phyloP scores from a whole-genome alignment of 2,888 invertebrate genomes.

The Gymnosoma rotundatum region DNA sequence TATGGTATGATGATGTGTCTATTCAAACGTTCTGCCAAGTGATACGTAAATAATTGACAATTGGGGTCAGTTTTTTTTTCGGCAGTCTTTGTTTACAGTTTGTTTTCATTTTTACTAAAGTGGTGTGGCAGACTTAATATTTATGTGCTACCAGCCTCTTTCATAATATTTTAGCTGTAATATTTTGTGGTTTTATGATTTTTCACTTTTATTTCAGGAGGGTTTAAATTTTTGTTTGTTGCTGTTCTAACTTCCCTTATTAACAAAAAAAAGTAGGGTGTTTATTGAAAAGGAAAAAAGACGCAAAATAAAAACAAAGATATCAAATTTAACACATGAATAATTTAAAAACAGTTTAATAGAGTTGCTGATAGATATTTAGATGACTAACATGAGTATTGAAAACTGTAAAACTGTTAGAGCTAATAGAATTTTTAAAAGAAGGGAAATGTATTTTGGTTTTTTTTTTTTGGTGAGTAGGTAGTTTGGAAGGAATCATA shows the following conservation, averaged over 20 bases:
- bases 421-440: conserved; percentile 1
- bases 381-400: conserved; percentile 32
- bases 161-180: conserved; percentile 52
- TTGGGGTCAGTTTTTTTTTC: conserved; percentile 76
- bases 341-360: conserved; percentile 63
- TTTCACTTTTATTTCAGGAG: conserved; percentile 55
- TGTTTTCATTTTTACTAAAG: conserved; percentile 45
- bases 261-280: conserved; percentile 39
- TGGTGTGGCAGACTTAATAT: conserved; percentile 48
- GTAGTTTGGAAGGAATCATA: not conserved
- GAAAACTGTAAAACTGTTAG: conserved; percentile 18
- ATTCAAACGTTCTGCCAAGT: conserved; percentile 76
- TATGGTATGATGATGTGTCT: conserved; percentile 57
- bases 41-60: conserved; percentile 81
- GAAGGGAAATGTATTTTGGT: conserved; percentile 4
- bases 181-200: conserved; percentile 68
- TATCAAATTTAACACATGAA: conserved; percentile 67
- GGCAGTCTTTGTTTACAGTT: conserved; percentile 36
- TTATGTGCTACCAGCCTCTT: conserved; percentile 61
- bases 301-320: conserved; percentile 49
- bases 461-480: too few relatives aligned
- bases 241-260: conserved; percentile 43
- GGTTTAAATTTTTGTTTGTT: conserved; percentile 29
- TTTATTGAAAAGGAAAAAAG: conserved; percentile 62
- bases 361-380: conserved; percentile 55